phyloP scores from a whole-genome alignment of 2,113 vertebrate species.

The Leuciscus idus region DNA sequence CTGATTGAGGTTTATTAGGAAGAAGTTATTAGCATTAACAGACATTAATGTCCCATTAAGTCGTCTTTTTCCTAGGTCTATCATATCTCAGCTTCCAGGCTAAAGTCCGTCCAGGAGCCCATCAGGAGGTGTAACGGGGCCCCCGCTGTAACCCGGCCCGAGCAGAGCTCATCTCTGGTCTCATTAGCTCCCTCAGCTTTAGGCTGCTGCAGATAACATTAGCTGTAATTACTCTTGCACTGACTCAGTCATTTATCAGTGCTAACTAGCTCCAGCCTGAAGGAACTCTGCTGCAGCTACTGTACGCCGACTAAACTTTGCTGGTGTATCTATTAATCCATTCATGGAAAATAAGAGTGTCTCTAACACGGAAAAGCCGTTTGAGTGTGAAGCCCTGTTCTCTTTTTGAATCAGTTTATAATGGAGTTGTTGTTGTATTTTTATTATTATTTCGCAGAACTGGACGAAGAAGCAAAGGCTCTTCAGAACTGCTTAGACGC shows the following conservation, averaged over 20 bases:
- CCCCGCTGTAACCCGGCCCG: neutral
- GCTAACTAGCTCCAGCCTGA: constrained; percentile 45
- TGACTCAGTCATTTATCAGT: constrained; percentile 57
- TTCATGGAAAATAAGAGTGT: neutral
- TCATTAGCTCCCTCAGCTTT: constrained; percentile 59
- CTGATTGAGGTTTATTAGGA: neutral
- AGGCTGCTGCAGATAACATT: constrained; percentile 36
- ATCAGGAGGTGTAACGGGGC: constrained; percentile 30
- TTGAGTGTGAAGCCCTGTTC: neutral
- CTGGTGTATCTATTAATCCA: constrained; percentile 19
- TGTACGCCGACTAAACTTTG: constrained; percentile 24
- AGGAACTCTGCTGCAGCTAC: constrained; percentile 32
- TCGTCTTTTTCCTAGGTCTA: neutral
- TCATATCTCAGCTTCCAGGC: constrained; percentile 3
- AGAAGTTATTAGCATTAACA: neutral
- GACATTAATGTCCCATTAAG: constrained; percentile 38
- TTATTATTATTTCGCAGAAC: constrained; percentile 76
- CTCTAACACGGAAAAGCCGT: neutral
- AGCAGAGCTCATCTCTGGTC: neutral
- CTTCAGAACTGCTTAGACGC: constrained; percentile 84
- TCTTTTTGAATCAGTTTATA: neutral
- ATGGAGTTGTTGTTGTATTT: constrained; percentile 38
- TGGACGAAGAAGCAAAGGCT: constrained; percentile 88
- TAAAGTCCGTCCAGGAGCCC: neutral
- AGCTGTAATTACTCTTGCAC: constrained; percentile 59